phyloP scores from a whole-genome alignment of 2,113 vertebrate genomes.

The Chloropsis hardwickii region DNA sequence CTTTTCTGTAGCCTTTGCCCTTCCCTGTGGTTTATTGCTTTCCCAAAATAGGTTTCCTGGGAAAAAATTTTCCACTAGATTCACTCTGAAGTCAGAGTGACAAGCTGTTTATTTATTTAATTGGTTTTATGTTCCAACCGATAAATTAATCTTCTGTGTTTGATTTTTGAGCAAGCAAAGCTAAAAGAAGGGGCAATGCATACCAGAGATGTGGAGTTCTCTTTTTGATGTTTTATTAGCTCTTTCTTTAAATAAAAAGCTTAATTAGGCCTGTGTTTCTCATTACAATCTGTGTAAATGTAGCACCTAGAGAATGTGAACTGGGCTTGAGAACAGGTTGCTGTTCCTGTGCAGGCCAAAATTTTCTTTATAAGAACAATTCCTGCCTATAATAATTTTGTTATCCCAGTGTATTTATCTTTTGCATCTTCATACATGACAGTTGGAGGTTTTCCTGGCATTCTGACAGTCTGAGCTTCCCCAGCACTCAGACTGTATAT shows the following conservation, averaged over 20 bases:
- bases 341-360: not conserved
- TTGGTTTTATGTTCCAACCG: slow-evolving; percentile 5
- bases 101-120: slow-evolving; percentile 49
- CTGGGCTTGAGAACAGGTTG: not conserved
- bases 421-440: not conserved
- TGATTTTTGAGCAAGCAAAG: not conserved
- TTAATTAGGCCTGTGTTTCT: not conserved
- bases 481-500: not conserved
- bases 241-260: not conserved
- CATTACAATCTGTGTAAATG: not conserved
- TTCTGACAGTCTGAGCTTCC: not conserved
- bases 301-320: not conserved
- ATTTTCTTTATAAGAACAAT: not conserved
- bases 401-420: not conserved
- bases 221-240: not conserved
- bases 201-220: not conserved
- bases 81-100: not conserved
- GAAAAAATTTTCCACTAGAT: slow-evolving; percentile 18
- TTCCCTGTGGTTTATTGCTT: slow-evolving; percentile 23
- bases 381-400: not conserved
- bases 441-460: not conserved
- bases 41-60: slow-evolving; percentile 35
- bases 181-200: not conserved
- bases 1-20: not conserved
- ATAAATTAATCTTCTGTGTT: slow-evolving; percentile 1